phyloP scores from a whole-genome alignment of 2,797 vertebrate genomes.

The Tadarida brasiliensis region DNA sequence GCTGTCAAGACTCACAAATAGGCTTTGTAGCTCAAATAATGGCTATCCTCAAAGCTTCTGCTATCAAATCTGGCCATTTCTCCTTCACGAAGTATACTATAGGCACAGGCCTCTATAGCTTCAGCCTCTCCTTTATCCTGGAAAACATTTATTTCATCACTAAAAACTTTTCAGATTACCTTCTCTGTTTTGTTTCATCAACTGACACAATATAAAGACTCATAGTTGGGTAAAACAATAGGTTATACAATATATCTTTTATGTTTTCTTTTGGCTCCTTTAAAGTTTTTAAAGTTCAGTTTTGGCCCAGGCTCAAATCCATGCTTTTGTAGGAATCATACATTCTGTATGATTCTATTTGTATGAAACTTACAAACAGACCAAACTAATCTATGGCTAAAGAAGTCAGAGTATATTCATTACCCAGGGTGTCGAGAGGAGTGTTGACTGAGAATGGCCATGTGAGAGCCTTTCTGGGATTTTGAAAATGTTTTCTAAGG shows the following conservation, averaged over 20 bases:
- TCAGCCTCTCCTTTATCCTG: neutral
- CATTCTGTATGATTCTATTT: neutral
- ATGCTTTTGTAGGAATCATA: neutral
- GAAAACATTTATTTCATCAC: neutral
- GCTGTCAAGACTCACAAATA: neutral
- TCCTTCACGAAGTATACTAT: neutral
- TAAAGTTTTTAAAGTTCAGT: neutral
- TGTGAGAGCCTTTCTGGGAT: neutral
- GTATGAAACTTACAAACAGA: neutral
- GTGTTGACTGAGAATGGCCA: neutral
- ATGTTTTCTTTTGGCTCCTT: neutral
- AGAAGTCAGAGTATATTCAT: neutral
- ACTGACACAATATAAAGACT: neutral
- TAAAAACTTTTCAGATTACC: neutral
- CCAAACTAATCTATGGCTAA: neutral
- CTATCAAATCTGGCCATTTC: neutral
- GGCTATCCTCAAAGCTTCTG: neutral
- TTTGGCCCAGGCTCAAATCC: neutral
- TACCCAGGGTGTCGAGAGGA: neutral
- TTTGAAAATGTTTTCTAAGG: neutral
- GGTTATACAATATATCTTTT: neutral
- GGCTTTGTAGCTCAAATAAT: neutral
- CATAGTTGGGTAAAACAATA: neutral
- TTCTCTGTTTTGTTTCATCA: neutral
- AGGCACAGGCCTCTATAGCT: neutral